Evolutionary conservation across 2,113 vertebrate species (phyloP).

Genomic region (Heterocephalus glaber): DNA sequence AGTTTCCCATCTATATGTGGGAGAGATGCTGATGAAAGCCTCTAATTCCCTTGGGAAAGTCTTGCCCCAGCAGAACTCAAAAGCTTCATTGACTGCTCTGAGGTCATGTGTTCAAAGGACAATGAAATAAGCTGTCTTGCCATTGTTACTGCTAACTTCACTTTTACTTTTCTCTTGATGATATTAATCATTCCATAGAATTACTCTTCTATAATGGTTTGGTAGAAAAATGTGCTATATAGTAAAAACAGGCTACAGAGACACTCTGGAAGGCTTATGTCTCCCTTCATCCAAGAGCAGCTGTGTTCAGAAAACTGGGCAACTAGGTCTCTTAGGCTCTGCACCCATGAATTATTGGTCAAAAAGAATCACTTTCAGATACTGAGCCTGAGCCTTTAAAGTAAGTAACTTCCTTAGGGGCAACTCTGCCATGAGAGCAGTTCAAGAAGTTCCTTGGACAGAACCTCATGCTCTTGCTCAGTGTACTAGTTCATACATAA

Average conservation of each 20-base stretch:
- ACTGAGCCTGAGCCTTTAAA: background rate
- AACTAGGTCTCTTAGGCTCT: background rate
- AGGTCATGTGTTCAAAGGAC: background rate
- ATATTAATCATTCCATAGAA: background rate
- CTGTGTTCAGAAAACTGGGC: background rate
- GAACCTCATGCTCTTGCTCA: background rate
- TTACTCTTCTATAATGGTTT: background rate
- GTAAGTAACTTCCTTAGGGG: background rate
- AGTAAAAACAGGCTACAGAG: background rate
- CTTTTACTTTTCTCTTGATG: background rate
- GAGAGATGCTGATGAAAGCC: background rate
- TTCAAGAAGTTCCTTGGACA: background rate
- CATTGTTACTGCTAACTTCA: background rate
- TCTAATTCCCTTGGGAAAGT: background rate
- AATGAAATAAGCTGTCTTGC: background rate
- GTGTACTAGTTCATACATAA: background rate
- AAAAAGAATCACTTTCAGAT: background rate
- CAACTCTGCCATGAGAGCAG: background rate
- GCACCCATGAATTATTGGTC: background rate
- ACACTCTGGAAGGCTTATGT: background rate
- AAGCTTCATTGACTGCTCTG: background rate
- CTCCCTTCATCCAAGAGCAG: background rate
- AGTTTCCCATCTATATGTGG: background rate
- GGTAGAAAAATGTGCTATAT: background rate
- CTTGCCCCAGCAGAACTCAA: background rate